phyloP scores from a whole-genome alignment of 2,113 vertebrate genomes.

The Tragulus kanchil region DNA sequence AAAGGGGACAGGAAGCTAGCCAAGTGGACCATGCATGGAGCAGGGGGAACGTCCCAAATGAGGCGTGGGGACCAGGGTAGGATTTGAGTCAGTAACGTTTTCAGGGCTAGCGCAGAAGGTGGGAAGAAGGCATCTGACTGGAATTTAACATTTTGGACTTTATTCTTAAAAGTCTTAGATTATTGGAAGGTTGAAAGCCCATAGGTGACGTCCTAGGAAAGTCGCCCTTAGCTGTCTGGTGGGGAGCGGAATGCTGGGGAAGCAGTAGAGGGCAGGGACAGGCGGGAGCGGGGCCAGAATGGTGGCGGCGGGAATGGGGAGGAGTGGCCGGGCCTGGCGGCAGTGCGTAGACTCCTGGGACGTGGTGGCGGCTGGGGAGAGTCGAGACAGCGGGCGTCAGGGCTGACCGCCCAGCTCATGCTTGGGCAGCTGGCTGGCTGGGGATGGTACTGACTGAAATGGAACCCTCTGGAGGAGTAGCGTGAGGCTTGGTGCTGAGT shows the following conservation, averaged over 20 bases:
- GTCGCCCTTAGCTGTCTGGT: neutral
- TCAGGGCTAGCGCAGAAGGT: neutral
- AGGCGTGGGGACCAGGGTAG: neutral
- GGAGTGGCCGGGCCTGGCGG: neutral
- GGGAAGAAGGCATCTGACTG: neutral
- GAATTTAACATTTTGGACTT: neutral
- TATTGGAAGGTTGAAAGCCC: neutral
- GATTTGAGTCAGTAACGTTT: no score
- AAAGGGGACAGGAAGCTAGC: neutral
- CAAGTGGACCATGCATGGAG: neutral
- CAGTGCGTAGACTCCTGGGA: fast-evolving
- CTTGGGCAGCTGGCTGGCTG: neutral
- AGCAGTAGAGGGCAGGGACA: neutral
- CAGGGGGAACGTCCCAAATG: neutral
- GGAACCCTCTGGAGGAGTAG: neutral
- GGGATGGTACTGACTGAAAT: fast-evolving
- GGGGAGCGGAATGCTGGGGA: neutral
- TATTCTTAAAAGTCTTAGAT: neutral
- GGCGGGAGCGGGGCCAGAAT: neutral
- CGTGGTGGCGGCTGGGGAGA: fast-evolving
- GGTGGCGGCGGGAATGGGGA: neutral
- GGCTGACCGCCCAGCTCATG: neutral
- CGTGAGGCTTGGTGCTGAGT: neutral
- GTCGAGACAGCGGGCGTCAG: fast-evolving
- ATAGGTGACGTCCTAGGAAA: neutral